Base-by-base conservation (phyloP, 2,797 vertebrate genomes). In the Amazona ochrocephala region DNA sequence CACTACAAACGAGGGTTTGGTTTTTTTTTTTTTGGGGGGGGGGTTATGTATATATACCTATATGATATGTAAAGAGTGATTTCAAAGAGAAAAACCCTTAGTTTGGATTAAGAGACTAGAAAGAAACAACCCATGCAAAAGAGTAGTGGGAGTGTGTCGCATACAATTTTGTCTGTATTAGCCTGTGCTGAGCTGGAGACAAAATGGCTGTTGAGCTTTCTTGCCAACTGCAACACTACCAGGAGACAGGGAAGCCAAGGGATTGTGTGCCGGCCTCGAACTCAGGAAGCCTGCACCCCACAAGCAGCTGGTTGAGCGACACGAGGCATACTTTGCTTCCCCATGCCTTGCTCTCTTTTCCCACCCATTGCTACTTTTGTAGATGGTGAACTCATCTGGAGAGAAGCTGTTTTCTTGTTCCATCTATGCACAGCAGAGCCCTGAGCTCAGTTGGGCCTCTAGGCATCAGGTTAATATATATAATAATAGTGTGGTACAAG, bases 401-500 rank as follows among this genome's bases (percentile, higher is more conserved):
- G 62, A 77, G 48, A 87, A 89, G 81, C 68, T 93, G 68, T 91
- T 95, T 93, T 84, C 93, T 60, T 78, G 67, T 66, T 85, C 86
- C 0, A 0, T 61, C 70, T 79, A 7, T 37, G 71, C 82, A 87
- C 3, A 1, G 61, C 89, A 92, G 75, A 93, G 88, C 84, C 88
- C 90, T 87, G 92, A 95, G 92, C 90, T 96, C 83, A 85, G 42
- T 0, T 77, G 81, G 86, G 87, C 93, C 91, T 94, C 84, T 93
- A 89, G 96, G 93, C 88, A 94, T 73, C 62, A 78, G 72, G 75
- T 81, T 95, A 96, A 96, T 96, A 70, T 66, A 18, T 90, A 47
- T 96, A 96, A 95, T 95, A 93, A 95, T 44, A 84, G 84, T 0
- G 2, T 70, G 90, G 86, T 83, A 80, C 53, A 75, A 85, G 87